phyloP scores from a whole-genome alignment of 23 tunicate genomes.

The Styela clava region DNA sequence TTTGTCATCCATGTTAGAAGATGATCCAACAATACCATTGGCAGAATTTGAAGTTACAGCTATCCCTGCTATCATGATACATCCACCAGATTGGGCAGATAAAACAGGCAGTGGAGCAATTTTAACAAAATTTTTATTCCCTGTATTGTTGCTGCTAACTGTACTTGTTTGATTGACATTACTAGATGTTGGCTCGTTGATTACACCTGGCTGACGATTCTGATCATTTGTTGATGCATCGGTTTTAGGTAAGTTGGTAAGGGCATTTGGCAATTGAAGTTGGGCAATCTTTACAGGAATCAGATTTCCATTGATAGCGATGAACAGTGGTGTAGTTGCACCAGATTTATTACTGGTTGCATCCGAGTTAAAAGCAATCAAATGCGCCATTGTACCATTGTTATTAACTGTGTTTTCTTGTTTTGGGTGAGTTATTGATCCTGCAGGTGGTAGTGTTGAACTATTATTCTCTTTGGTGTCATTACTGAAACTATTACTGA shows the following conservation, averaged over 20 bases:
- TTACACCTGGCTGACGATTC: not conserved
- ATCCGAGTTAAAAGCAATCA: constrained; percentile 56
- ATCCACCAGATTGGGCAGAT: constrained; percentile 55
- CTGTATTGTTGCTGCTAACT: not conserved
- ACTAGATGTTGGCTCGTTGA: not conserved
- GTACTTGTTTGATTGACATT: not conserved
- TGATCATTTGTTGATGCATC: not conserved
- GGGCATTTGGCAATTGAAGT: constrained; percentile 28
- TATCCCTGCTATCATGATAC: constrained; percentile 85
- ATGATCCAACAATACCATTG: not conserved
- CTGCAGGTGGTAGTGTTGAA: not conserved
- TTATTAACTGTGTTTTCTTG: not conserved
- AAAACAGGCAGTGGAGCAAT: constrained; percentile 74
- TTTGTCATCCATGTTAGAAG: not conserved
- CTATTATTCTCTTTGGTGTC: not conserved
- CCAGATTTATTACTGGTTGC: not conserved
- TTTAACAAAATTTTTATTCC: constrained; percentile 51
- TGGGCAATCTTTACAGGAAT: constrained; percentile 84
- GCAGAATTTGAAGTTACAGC: constrained; percentile 4
- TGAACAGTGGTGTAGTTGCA: constrained; percentile 50
- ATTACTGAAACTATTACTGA: too few relatives aligned
- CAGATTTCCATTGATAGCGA: constrained; percentile 54
- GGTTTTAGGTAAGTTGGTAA: not conserved
- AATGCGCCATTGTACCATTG: constrained; percentile 58
- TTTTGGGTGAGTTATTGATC: not conserved